A percentile compares a stretch with the other conserved stretches of the same genome.
phyloP scores from a whole-genome alignment of 1,140 invertebrate species.

The Phymastichus coffea region DNA sequence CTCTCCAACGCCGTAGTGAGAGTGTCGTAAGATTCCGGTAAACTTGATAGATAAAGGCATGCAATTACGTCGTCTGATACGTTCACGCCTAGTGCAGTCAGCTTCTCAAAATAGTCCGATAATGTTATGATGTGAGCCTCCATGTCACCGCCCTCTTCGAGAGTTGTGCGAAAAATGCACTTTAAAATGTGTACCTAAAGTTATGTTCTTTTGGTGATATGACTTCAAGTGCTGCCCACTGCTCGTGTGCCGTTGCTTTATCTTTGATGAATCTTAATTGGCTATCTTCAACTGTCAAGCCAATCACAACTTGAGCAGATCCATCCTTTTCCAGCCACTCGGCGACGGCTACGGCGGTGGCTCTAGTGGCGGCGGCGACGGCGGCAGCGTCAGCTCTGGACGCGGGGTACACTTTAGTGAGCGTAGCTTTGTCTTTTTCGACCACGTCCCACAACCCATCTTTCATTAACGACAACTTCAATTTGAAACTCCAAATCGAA shows the following conservation, averaged over 20 bases:
- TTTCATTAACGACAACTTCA: slow-evolving; percentile 21
- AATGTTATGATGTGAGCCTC: slow-evolving; percentile 31
- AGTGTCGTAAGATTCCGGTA: too few relatives aligned
- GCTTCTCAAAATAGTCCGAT: slow-evolving; percentile 24
- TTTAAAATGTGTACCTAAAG: slow-evolving; percentile 27
- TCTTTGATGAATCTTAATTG: slow-evolving; percentile 29
- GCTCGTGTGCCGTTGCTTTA: slow-evolving; percentile 17
- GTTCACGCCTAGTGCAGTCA: slow-evolving; percentile 26
- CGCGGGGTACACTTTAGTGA: not conserved
- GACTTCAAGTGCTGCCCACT: slow-evolving; percentile 24
- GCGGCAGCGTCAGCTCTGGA: not conserved
- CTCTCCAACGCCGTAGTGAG: too few relatives aligned
- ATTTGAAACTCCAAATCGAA: slow-evolving; percentile 19
- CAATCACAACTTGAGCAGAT: slow-evolving; percentile 29
- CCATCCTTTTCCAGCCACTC: slow-evolving; percentile 25
- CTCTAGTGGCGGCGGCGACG: not conserved
- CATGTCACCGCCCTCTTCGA: slow-evolving; percentile 25
- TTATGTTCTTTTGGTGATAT: slow-evolving; percentile 29
- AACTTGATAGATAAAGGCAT: not conserved
- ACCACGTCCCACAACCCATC: slow-evolving; percentile 7
- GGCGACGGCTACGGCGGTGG: not conserved
- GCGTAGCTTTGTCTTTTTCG: too few relatives aligned
- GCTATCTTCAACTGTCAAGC: slow-evolving; percentile 30
- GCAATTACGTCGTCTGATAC: not conserved
- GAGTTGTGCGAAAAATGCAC: slow-evolving; percentile 9